phyloP scores from a whole-genome alignment of 92 coral and sea anemone genomes.

The Phenganax stokvisi region DNA sequence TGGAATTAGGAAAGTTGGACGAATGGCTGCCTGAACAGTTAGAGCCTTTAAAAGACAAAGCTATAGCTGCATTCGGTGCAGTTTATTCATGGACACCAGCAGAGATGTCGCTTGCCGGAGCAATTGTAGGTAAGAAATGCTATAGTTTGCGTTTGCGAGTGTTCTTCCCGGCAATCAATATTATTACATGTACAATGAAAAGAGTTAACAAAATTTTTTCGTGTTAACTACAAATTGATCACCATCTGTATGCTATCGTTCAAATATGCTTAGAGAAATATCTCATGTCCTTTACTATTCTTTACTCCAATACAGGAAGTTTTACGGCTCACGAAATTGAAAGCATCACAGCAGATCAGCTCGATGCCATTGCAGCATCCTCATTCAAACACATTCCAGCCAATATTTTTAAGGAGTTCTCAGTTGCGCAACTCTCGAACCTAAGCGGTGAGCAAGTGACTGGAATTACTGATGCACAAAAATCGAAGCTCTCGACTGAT shows the following conservation, averaged over 20 bases:
- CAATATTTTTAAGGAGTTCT: conserved; percentile 51
- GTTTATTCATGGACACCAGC: conserved; percentile 57
- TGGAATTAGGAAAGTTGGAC: conserved; percentile 49
- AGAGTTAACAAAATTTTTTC: no score
- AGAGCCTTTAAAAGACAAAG: conserved; percentile 49
- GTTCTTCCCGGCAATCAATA: no score
- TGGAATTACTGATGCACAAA: conserved; percentile 51
- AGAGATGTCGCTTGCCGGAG: conserved; percentile 56
- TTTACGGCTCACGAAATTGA: conserved; percentile 51
- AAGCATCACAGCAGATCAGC: conserved; percentile 47
- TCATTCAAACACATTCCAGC: conserved; percentile 59
- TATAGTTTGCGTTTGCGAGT: background rate
- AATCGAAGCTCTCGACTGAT: conserved; percentile 46
- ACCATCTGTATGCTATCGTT: no score
- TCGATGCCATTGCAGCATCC: conserved; percentile 52
- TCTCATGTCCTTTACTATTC: background rate
- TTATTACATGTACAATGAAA: no score
- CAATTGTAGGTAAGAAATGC: conserved; percentile 56
- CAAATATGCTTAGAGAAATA: background rate
- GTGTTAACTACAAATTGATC: no score
- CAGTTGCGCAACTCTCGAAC: conserved; percentile 50
- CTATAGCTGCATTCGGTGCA: conserved; percentile 51
- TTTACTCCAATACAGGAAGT: conserved; percentile 44
- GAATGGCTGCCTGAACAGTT: conserved; percentile 63
- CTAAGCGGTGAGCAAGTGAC: conserved; percentile 65